Conservation (phyloP, 2,113 vertebrate genomes). For the Sarotherodon lohbergeri region DNA sequence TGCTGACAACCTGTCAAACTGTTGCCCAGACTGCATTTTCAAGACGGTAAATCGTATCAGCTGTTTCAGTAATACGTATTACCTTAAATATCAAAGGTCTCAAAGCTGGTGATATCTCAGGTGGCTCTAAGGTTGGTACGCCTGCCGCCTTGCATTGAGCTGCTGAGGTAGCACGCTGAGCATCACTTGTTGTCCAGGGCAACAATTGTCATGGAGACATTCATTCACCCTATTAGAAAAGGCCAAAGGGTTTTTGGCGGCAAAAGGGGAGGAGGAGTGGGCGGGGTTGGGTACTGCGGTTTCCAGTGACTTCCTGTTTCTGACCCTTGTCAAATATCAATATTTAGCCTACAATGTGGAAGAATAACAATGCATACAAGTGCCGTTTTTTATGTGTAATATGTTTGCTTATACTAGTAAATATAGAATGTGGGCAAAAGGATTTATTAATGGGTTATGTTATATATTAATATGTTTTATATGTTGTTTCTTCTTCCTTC, state of each 20-base stretch:
- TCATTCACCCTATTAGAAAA: constrained; percentile 30
- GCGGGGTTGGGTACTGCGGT: neutral
- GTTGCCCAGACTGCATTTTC: neutral
- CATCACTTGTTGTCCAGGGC: constrained; percentile 49
- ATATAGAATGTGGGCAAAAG: neutral
- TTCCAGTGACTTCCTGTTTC: neutral
- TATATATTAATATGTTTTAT: neutral
- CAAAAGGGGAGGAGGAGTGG: neutral
- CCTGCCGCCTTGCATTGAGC: neutral
- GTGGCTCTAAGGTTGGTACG: neutral
- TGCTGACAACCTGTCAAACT: neutral
- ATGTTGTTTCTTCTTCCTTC: neutral
- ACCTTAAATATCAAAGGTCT: neutral
- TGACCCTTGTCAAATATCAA: neutral
- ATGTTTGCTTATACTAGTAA: neutral
- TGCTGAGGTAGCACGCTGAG: neutral
- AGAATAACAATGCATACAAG: neutral
- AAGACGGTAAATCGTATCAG: neutral
- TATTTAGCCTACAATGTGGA: neutral
- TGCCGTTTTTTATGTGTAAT: neutral
- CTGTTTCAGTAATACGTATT: neutral
- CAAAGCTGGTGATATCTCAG: neutral
- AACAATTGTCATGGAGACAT: constrained; percentile 63
- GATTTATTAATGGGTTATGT: neutral
- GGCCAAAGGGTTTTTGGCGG: constrained; percentile 47